These are phyloP conservation scores for Babyrousa celebensis DNA, from an alignment of 2,797 vertebrate species.

Conservation along the genomic window DNA sequence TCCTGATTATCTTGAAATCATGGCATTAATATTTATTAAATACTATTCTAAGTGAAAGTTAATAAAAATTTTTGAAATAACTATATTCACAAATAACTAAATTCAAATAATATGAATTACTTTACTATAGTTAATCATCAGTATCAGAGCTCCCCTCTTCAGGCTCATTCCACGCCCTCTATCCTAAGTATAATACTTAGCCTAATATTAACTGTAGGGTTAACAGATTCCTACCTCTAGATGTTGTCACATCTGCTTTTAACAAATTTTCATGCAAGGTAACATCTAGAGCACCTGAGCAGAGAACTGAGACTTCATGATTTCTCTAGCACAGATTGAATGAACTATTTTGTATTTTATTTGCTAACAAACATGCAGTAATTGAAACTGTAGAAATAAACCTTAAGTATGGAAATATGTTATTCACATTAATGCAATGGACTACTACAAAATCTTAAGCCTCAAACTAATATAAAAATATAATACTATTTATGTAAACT, in stretches of 20 bases:
- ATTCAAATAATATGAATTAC: background rate
- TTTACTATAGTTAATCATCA: background rate
- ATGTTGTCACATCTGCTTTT: background rate
- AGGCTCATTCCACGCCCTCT: background rate
- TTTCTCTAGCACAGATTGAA: background rate
- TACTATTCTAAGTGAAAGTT: background rate
- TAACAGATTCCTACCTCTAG: background rate
- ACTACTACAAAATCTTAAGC: background rate
- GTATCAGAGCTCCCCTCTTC: background rate
- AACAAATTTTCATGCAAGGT: background rate
- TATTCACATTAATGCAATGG: background rate
- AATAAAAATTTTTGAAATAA: background rate
- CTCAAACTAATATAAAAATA: conserved; percentile 14
- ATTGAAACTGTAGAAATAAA: background rate
- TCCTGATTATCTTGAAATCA: background rate
- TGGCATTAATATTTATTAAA: background rate
- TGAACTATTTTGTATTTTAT: background rate
- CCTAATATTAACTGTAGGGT: background rate
- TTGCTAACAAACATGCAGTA: conserved; percentile 23
- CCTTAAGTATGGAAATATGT: background rate
- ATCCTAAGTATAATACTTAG: background rate
- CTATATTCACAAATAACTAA: background rate
- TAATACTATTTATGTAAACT: background rate
- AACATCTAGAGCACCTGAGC: background rate
- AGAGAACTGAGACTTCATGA: background rate